Percentiles rank a stretch among this genome's conserved stretches.
phyloP scores from a whole-genome alignment of 2,888 invertebrate species.

The Magallana nippona region DNA sequence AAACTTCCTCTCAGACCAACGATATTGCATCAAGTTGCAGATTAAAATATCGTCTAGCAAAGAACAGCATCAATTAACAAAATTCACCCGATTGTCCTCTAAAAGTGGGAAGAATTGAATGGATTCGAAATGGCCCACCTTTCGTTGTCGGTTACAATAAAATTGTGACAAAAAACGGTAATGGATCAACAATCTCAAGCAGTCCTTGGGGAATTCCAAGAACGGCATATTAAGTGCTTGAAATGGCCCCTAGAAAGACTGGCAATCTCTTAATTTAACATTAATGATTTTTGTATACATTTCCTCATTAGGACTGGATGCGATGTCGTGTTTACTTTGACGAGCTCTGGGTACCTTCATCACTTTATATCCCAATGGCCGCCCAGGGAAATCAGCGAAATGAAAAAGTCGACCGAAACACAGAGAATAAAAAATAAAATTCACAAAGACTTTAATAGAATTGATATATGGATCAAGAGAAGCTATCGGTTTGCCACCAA shows the following conservation, averaged over 20 bases:
- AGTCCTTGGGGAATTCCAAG: background rate
- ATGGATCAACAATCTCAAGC: background rate
- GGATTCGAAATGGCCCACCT: slow-evolving; percentile 20
- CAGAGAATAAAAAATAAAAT: slow-evolving; percentile 24
- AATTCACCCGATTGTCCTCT: slow-evolving; percentile 15
- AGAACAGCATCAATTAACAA: slow-evolving; percentile 19
- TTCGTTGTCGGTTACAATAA: slow-evolving; percentile 25
- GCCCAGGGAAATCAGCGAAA: slow-evolving; percentile 47
- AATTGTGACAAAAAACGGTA: slow-evolving; percentile 12
- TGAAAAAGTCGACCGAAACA: slow-evolving; percentile 34
- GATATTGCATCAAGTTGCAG: background rate
- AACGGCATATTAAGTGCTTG: slow-evolving; percentile 32
- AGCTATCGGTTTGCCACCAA: slow-evolving; percentile 21
- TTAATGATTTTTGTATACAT: slow-evolving; percentile 36
- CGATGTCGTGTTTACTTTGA: background rate
- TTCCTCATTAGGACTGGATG: slow-evolving; percentile 22
- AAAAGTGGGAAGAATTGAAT: slow-evolving; percentile 21
- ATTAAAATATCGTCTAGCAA: background rate
- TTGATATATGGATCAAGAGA: slow-evolving; percentile 20
- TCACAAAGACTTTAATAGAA: slow-evolving; percentile 33
- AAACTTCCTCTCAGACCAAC: too few relatives aligned
- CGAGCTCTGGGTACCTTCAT: slow-evolving; percentile 12
- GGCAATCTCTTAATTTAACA: slow-evolving; percentile 40
- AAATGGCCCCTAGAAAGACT: slow-evolving; percentile 39
- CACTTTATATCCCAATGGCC: slow-evolving; percentile 40